A percentile compares a stretch with the other conserved stretches of the same genome.
Evolutionary conservation across 2,888 invertebrate genomes (phyloP).

Genomic region (Peribatodes rhomboidaria): DNA sequence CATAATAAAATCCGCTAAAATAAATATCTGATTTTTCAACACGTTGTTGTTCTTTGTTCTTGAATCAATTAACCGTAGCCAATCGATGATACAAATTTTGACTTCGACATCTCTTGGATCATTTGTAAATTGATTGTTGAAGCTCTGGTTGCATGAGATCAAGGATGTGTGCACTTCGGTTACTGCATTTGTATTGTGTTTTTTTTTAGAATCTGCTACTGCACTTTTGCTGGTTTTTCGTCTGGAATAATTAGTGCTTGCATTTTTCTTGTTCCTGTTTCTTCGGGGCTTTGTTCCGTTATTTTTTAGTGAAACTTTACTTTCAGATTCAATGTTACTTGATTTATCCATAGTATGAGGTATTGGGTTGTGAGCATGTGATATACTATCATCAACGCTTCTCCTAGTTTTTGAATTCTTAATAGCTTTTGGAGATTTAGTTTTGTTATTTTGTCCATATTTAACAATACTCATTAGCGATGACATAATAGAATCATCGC

Average conservation of each 20-base stretch:
- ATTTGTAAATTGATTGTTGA: neutral
- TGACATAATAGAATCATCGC: constrained; percentile 2
- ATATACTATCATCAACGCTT: neutral
- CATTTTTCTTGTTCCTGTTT: constrained; percentile 45
- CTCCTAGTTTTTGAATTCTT: neutral
- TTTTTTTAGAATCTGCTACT: too few relatives aligned
- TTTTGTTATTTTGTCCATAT: neutral
- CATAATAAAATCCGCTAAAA: constrained; percentile 24
- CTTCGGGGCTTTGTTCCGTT: constrained; percentile 23
- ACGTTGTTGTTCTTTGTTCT: constrained; percentile 7
- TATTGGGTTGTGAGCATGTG: constrained; percentile 1
- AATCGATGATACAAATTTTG: constrained; percentile 13
- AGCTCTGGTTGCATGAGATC: constrained; percentile 7
- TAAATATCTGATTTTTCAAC: constrained; percentile 16
- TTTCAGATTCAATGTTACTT: constrained; percentile 17
- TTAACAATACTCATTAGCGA: neutral
- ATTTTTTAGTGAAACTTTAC: constrained; percentile 18
- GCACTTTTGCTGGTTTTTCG: neutral
- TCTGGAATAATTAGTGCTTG: neutral
- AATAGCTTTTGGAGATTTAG: neutral
- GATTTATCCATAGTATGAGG: constrained; percentile 1
- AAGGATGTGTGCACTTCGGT: constrained; percentile 13
- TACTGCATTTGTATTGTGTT: too few relatives aligned
- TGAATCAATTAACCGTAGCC: constrained; percentile 17
- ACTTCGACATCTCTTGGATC: constrained; percentile 17